These are phyloP conservation scores for Riparia riparia DNA, from an alignment of 2,113 vertebrate genomes.

Conservation along the genomic window DNA sequence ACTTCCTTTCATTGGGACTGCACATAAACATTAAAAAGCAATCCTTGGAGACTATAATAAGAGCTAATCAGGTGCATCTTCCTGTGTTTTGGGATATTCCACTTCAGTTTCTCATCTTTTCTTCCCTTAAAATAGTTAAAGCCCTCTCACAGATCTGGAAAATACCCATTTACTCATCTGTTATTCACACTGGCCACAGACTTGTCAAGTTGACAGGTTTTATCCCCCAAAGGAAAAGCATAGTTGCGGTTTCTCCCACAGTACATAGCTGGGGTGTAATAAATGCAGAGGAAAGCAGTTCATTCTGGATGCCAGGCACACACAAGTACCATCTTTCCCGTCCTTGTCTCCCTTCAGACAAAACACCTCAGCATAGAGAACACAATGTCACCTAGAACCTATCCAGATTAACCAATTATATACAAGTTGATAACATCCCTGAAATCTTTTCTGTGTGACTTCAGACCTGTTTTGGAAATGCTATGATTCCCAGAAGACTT, in stretches of 20 bases:
- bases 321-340: not conserved
- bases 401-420: not conserved
- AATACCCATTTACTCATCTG: not conserved
- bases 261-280: not conserved
- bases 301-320: conserved; percentile 5
- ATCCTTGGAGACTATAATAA: not conserved
- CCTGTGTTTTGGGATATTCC: not conserved
- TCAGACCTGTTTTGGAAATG: not conserved
- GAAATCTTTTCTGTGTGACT: not conserved
- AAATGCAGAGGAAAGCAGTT: not conserved
- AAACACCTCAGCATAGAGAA: not conserved
- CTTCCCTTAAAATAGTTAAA: not conserved
- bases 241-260: not conserved
- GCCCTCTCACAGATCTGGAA: not conserved
- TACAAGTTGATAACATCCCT: not conserved
- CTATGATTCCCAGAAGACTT: not conserved
- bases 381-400: not conserved
- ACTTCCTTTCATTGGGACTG: not conserved
- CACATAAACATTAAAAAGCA: not conserved
- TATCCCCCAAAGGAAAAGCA: not conserved
- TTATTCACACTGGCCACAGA: not conserved
- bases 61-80: not conserved
- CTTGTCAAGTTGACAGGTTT: not conserved
- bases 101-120: not conserved
- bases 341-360: not conserved